phyloP scores from a whole-genome alignment of 2,888 invertebrate species.

The Agonopterix arenella region DNA sequence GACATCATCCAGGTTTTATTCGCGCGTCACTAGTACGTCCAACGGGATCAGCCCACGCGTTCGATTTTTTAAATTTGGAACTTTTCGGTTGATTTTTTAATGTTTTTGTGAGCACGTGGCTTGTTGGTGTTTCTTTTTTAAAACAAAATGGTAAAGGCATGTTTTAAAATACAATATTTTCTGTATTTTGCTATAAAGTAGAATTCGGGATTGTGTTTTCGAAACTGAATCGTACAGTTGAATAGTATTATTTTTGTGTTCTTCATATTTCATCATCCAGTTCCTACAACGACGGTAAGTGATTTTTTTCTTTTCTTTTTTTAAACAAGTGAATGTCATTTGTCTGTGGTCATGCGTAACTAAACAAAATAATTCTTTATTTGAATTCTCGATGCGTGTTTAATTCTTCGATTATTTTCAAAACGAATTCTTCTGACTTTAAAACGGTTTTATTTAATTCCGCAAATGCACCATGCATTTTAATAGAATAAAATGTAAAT shows the following conservation, averaged over 20 bases:
- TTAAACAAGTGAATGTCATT: neutral
- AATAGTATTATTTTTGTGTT: neutral
- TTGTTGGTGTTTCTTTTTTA: slow-evolving; percentile 14
- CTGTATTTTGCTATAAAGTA: slow-evolving; percentile 55
- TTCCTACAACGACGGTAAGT: neutral
- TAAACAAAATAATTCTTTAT: no score
- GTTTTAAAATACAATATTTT: slow-evolving; percentile 38
- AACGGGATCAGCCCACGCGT: slow-evolving; percentile 19
- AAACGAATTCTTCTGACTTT: no score
- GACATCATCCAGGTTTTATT: slow-evolving; percentile 14
- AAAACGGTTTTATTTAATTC: no score
- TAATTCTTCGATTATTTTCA: no score
- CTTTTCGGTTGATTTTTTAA: slow-evolving; percentile 3
- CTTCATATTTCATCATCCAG: neutral
- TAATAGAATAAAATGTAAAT: no score
- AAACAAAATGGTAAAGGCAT: slow-evolving; percentile 42
- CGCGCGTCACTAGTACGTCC: slow-evolving; percentile 26
- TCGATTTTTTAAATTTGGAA: slow-evolving; percentile 2
- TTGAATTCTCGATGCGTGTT: no score
- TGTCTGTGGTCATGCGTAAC: neutral
- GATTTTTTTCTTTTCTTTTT: neutral
- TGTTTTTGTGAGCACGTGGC: slow-evolving; percentile 25
- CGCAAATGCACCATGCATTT: no score
- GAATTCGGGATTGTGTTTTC: slow-evolving; percentile 5
- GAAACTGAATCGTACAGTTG: neutral